Evolutionary conservation across 1,140 invertebrate genomes (phyloP).

Genomic region (Brachionus sp.): DNA sequence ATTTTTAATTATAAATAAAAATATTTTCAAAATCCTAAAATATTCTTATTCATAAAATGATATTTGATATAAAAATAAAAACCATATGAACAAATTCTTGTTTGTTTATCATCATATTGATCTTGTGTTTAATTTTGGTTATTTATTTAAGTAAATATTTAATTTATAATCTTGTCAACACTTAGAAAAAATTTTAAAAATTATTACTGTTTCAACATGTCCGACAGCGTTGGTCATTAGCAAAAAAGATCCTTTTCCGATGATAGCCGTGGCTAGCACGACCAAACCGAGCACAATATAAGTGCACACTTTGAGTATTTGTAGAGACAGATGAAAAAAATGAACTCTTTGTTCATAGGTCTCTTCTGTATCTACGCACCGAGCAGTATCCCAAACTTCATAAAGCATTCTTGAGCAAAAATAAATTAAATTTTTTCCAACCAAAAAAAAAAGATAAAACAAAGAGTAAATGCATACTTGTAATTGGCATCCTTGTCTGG

Average conservation of each 20-base stretch:
- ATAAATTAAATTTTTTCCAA: not conserved
- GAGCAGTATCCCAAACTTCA: slow-evolving; percentile 43
- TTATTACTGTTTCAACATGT: slow-evolving; percentile 31
- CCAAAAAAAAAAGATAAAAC: not conserved
- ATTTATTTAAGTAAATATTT: no score
- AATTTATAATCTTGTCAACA: no score
- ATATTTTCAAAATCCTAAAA: not conserved
- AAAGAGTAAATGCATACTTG: not conserved
- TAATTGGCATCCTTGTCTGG: not conserved
- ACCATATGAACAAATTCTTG: no score
- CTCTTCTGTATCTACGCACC: slow-evolving; percentile 23
- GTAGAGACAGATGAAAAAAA: slow-evolving; percentile 47
- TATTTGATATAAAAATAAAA: not conserved
- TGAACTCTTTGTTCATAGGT: slow-evolving; percentile 45
- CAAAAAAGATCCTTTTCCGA: slow-evolving; percentile 55
- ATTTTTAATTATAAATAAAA: not conserved
- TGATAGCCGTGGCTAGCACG: slow-evolving; percentile 53
- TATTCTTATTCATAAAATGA: not conserved
- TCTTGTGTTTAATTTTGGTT: no score
- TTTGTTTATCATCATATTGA: no score
- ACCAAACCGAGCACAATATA: slow-evolving; percentile 57
- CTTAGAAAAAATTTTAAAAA: not conserved
- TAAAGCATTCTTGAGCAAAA: slow-evolving; percentile 10
- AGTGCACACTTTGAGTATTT: slow-evolving; percentile 51
- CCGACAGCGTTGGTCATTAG: slow-evolving; percentile 54